These are phyloP conservation scores for Campodea augens DNA, from an alignment of 1,140 invertebrate genomes.

Conservation along the genomic window DNA sequence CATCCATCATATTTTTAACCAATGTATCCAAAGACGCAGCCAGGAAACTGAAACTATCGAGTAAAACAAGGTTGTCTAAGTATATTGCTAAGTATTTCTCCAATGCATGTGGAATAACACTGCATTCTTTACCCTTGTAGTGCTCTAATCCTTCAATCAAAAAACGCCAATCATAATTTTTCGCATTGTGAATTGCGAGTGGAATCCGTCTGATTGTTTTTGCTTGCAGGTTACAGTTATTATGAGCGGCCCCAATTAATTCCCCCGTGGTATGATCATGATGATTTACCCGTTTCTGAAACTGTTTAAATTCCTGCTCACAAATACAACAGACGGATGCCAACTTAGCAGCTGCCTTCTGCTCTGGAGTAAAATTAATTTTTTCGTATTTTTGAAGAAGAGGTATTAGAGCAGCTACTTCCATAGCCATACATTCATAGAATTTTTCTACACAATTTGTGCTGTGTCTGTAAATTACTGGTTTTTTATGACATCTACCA, in stretches of 20 bases:
- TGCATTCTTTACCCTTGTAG: background rate
- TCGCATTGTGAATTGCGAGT: background rate
- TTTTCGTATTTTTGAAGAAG: too few relatives aligned
- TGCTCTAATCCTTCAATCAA: background rate
- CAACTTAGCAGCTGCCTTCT: too few relatives aligned
- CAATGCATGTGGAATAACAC: too few relatives aligned
- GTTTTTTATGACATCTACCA: too few relatives aligned
- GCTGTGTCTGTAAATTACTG: too few relatives aligned
- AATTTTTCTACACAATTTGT: too few relatives aligned
- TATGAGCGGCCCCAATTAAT: background rate
- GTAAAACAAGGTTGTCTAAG: background rate
- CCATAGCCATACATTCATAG: too few relatives aligned
- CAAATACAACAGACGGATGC: too few relatives aligned
- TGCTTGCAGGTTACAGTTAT: background rate
- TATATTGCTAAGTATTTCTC: background rate
- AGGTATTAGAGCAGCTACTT: too few relatives aligned
- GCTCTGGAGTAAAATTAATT: too few relatives aligned
- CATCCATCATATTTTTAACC: background rate
- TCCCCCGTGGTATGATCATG: background rate
- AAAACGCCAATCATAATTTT: background rate
- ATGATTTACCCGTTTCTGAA: too few relatives aligned
- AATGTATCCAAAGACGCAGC: background rate
- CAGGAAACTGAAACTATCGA: background rate
- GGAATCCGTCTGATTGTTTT: background rate
- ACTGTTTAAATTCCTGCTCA: too few relatives aligned